phyloP scores from a whole-genome alignment of 2,888 invertebrate species.

The Bibio marci region DNA sequence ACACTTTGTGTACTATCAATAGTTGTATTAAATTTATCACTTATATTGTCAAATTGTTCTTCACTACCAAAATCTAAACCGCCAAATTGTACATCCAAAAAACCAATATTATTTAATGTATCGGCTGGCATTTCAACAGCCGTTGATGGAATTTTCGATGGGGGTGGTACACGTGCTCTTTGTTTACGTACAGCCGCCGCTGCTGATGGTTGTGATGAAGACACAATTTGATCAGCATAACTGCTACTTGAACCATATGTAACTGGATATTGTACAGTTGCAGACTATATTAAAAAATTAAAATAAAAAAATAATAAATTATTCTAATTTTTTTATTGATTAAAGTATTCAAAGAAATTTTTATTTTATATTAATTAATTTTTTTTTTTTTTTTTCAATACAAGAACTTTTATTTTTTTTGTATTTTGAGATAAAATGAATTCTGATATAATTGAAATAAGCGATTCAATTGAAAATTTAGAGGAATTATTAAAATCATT shows the following conservation, averaged over 20 bases:
- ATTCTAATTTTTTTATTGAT: not conserved
- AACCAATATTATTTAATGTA: slow-evolving; percentile 48
- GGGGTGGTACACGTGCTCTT: slow-evolving; percentile 61
- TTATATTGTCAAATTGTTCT: slow-evolving; percentile 25
- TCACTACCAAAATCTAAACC: slow-evolving; percentile 57
- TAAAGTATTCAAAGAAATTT: not conserved
- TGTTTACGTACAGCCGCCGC: slow-evolving; percentile 25
- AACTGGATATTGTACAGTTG: slow-evolving; percentile 22
- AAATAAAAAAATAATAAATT: not conserved
- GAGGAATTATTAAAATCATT: no score
- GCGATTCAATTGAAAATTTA: no score
- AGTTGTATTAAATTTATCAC: slow-evolving; percentile 26
- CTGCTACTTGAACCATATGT: slow-evolving; percentile 21
- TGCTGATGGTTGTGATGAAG: slow-evolving; percentile 15
- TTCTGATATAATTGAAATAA: no score
- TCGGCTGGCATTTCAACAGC: slow-evolving; percentile 97
- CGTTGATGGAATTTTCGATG: slow-evolving; percentile 81
- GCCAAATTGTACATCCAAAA: slow-evolving; percentile 88
- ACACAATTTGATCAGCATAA: slow-evolving; percentile 20
- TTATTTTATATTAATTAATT: slow-evolving; percentile 10
- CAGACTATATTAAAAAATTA: slow-evolving; percentile 11
- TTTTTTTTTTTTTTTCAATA: slow-evolving; percentile 7
- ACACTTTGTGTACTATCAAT: slow-evolving; percentile 21
- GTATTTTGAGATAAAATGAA: no score
- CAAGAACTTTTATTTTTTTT: no score